Conservation (phyloP, 2,797 vertebrate species). For the Anableps anableps region DNA sequence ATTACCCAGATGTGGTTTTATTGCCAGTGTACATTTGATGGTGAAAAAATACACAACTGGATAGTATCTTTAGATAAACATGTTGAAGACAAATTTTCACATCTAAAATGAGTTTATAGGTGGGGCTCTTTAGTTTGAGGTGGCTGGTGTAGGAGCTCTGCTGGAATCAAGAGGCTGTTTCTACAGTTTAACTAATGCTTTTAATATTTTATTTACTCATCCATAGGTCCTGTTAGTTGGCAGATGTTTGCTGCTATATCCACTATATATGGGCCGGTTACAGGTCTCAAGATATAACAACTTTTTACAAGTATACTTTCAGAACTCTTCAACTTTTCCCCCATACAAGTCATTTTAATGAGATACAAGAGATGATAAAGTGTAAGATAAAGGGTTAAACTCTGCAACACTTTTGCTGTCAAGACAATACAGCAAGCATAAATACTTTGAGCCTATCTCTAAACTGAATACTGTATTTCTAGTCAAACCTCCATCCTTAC, state of each 20-base stretch:
- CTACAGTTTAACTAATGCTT: not conserved
- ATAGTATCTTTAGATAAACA: not conserved
- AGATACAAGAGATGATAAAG: not conserved
- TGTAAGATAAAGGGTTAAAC: not conserved
- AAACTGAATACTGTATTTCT: not conserved
- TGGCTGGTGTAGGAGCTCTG: not conserved
- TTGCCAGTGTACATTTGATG: not conserved
- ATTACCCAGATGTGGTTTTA: not conserved
- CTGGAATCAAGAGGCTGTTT: not conserved
- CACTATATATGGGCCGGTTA: not conserved
- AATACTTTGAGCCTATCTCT: not conserved
- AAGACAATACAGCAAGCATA: not conserved
- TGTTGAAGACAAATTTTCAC: not conserved
- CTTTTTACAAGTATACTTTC: not conserved
- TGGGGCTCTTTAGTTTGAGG: not conserved
- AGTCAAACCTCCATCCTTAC: not conserved
- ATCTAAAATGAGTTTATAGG: not conserved
- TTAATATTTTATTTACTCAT: constrained; percentile 16
- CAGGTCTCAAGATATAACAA: not conserved
- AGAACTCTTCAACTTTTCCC: not conserved
- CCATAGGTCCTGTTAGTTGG: not conserved
- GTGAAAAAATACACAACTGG: not conserved
- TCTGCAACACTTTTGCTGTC: not conserved
- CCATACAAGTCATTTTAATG: not conserved
- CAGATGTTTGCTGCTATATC: too few species aligned